These are phyloP conservation scores for Isurus oxyrinchus DNA, from an alignment of 2,113 vertebrate species.

Conservation along the genomic window DNA sequence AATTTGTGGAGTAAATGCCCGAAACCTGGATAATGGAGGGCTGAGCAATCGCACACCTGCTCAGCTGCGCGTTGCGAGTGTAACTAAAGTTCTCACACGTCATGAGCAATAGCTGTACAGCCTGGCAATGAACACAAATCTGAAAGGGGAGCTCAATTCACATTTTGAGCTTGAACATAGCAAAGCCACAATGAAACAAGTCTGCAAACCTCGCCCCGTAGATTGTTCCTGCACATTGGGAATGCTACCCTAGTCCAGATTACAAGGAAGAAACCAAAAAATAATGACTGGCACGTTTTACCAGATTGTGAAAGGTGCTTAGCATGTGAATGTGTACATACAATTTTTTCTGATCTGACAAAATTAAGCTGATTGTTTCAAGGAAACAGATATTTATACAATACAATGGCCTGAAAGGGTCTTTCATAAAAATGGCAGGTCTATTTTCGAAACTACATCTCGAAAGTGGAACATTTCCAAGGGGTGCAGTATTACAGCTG, in stretches of 20 bases:
- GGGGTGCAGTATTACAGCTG: not conserved
- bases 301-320: not conserved
- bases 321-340: not conserved
- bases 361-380: not conserved
- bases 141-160: not conserved
- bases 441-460: not conserved
- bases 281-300: not conserved
- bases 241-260: not conserved
- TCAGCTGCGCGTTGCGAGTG: not conserved
- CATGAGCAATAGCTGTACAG: not conserved
- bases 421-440: not conserved
- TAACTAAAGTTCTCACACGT: not conserved
- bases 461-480: not conserved
- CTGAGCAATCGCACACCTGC: not conserved
- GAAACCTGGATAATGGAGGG: not conserved
- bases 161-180: not conserved
- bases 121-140: not conserved
- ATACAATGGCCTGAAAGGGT: not conserved
- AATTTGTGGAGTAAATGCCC: not conserved
- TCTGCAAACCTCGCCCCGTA: not conserved
- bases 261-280: not conserved
- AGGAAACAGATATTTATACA: not conserved
- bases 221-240: not conserved
- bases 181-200: not conserved
- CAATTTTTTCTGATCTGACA: not conserved